These are phyloP conservation scores for Xylophagus ater DNA, from an alignment of 2,888 invertebrate genomes.

Conservation along the genomic window DNA sequence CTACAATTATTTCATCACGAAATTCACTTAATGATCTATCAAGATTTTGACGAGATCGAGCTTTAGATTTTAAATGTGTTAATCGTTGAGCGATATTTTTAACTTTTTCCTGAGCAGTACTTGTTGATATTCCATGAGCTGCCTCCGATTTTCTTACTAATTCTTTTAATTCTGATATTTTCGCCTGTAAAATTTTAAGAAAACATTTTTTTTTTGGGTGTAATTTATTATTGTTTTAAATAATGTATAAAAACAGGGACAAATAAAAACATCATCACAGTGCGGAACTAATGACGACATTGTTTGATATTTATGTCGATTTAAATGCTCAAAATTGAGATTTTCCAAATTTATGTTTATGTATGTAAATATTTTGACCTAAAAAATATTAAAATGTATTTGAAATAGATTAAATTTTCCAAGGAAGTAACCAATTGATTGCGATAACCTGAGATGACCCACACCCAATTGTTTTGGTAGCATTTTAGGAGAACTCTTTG, in stretches of 20 bases:
- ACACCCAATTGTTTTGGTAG: neutral
- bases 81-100: slow-evolving; percentile 30
- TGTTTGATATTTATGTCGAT: neutral
- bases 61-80: slow-evolving; percentile 28
- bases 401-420: neutral
- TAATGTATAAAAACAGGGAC: neutral
- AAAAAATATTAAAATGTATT: slow-evolving; percentile 6
- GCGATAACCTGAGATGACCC: neutral
- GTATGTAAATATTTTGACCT: slow-evolving; percentile 29
- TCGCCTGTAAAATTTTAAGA: slow-evolving; percentile 22
- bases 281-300: neutral
- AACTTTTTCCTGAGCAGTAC: slow-evolving; percentile 30
- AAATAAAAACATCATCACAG: neutral
- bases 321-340: neutral
- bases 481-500: neutral
- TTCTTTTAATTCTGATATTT: slow-evolving; percentile 31
- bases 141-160: slow-evolving; percentile 29
- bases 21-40: slow-evolving; percentile 14
- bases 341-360: too few species aligned
- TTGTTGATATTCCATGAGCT: slow-evolving; percentile 28
- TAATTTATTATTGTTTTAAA: neutral
- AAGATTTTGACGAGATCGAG: slow-evolving; percentile 24
- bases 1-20: slow-evolving; percentile 13
- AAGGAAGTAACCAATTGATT: neutral
- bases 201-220: slow-evolving; percentile 2